These are phyloP conservation scores for Aphrophora alni DNA, from an alignment of 2,888 invertebrate species.

Conservation along the genomic window DNA sequence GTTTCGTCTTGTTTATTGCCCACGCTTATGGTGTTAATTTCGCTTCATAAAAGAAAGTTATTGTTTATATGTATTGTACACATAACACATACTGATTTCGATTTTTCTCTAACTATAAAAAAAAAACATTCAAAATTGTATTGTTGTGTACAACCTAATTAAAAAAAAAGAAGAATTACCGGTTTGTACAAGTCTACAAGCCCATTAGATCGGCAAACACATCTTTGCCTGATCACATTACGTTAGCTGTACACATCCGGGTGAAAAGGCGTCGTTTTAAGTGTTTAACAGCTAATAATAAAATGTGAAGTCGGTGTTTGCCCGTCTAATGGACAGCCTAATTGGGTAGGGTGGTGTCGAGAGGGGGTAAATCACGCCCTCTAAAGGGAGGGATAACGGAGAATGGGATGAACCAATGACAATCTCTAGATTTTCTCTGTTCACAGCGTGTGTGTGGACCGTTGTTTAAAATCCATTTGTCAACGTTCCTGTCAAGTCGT, in stretches of 20 bases:
- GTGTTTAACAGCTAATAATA: conserved; percentile 31
- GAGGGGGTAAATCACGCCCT: conserved; percentile 32
- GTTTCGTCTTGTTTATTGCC: no score
- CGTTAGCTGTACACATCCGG: neutral
- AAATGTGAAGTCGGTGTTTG: conserved; percentile 34
- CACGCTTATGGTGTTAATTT: no score
- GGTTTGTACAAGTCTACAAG: neutral
- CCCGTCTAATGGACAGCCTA: conserved; percentile 36
- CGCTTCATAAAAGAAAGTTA: no score
- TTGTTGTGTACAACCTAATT: no score
- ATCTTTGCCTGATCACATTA: neutral
- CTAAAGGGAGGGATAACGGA: conserved; percentile 3
- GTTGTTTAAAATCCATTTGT: neutral
- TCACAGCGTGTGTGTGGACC: neutral
- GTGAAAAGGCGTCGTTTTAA: neutral
- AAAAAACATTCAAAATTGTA: no score
- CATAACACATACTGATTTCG: no score
- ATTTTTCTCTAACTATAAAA: no score
- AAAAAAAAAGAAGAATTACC: no score
- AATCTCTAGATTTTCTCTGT: neutral
- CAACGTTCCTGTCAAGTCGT: neutral
- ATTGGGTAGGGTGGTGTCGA: conserved; percentile 26
- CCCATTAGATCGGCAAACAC: neutral
- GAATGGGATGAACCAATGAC: neutral
- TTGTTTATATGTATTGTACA: no score